Evolutionary conservation across 2,888 invertebrate species (phyloP).

Genomic region (Synergus japonicus): DNA sequence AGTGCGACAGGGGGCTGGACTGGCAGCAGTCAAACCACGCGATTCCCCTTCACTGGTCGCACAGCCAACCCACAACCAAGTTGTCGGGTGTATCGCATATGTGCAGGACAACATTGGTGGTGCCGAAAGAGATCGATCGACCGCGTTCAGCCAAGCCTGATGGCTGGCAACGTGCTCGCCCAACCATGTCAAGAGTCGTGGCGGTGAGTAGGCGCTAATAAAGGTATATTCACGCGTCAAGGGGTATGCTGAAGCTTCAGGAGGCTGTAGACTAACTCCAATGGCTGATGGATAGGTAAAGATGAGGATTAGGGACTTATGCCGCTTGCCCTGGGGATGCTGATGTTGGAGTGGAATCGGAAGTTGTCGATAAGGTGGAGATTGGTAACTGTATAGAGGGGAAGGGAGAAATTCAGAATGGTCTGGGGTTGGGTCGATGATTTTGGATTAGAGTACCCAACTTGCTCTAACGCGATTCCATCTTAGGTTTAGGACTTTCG

Average conservation of each 20-base stretch:
- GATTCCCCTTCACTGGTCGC: slow-evolving; percentile 44
- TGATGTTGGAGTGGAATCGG: slow-evolving; percentile 2
- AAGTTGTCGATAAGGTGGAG: not conserved
- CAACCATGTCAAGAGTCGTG: slow-evolving; percentile 45
- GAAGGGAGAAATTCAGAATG: not conserved
- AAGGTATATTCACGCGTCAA: slow-evolving; percentile 51
- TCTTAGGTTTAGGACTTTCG: not conserved
- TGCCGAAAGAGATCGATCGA: slow-evolving; percentile 67
- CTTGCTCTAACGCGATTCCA: not conserved
- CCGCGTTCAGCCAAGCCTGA: slow-evolving; percentile 42
- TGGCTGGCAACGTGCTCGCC: slow-evolving; percentile 49
- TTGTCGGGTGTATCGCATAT: slow-evolving; percentile 37
- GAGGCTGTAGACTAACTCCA: slow-evolving; percentile 33
- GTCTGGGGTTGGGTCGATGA: not conserved
- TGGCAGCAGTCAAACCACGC: slow-evolving; percentile 53
- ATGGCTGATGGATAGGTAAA: slow-evolving; percentile 37
- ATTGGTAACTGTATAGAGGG: not conserved
- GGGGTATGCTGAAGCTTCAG: slow-evolving; percentile 45
- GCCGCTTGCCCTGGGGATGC: slow-evolving; percentile 9
- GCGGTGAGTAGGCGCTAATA: slow-evolving; percentile 49
- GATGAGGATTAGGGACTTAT: slow-evolving; percentile 6
- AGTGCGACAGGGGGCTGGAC: slow-evolving; percentile 53
- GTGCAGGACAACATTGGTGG: slow-evolving; percentile 40
- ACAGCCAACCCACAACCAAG: slow-evolving; percentile 49
- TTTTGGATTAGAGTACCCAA: not conserved